phyloP scores from a whole-genome alignment of 1,140 invertebrate species.

The Anoplophora glabripennis region DNA sequence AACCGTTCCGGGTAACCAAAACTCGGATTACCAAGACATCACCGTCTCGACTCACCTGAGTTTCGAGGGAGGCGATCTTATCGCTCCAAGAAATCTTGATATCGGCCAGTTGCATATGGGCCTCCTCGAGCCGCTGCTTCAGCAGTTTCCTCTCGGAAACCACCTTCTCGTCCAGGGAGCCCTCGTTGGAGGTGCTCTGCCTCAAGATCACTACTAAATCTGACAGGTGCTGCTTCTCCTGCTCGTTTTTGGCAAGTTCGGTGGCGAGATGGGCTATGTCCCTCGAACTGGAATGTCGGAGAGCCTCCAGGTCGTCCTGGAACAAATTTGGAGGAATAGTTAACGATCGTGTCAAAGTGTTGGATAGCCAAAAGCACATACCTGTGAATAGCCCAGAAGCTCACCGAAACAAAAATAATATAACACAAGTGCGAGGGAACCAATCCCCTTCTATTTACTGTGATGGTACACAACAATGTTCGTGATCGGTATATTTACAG shows the following conservation, averaged over 20 bases:
- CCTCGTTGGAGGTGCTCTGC: conserved; percentile 54
- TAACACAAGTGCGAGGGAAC: conserved; percentile 3
- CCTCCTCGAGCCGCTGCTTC: conserved; percentile 76
- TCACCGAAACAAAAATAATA: conserved; percentile 23
- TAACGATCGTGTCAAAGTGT: not conserved
- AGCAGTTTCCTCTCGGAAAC: conserved; percentile 62
- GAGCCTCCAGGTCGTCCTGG: conserved; percentile 67
- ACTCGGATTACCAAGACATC: too few species aligned
- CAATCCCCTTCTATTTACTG: not conserved
- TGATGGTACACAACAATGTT: too few species aligned
- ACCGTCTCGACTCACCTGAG: conserved; percentile 70
- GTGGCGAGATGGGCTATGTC: conserved; percentile 59
- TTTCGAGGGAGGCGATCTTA: conserved; percentile 81
- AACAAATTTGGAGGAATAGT: conserved; percentile 20
- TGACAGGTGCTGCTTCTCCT: conserved; percentile 60
- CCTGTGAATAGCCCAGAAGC: conserved; percentile 34
- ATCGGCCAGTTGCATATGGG: conserved; percentile 78
- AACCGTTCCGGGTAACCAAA: too few species aligned
- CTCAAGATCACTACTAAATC: conserved; percentile 66
- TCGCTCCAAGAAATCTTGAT: conserved; percentile 88
- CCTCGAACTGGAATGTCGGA: conserved; percentile 61
- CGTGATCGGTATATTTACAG: too few species aligned
- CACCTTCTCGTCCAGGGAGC: conserved; percentile 59
- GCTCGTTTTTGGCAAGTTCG: conserved; percentile 61
- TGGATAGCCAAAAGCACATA: conserved; percentile 37